phyloP scores from a whole-genome alignment of 2,797 vertebrate species.

The Chelonia mydas region DNA sequence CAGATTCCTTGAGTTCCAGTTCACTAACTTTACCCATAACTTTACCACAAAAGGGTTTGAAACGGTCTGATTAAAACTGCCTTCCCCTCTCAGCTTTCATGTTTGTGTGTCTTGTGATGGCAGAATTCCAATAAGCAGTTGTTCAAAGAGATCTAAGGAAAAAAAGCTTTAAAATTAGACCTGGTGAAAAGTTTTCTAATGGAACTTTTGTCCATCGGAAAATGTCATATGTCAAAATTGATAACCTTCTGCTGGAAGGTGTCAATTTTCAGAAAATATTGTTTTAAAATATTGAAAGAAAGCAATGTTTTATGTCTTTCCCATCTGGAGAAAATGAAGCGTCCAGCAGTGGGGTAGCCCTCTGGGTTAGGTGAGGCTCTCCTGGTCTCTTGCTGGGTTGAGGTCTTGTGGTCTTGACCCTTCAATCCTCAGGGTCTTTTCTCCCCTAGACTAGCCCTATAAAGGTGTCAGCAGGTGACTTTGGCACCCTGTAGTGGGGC shows the following conservation, averaged over 20 bases:
- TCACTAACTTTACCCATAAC: not conserved
- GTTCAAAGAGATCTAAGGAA: not conserved
- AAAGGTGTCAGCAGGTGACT: no score
- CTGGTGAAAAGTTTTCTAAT: not conserved
- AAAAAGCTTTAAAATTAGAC: not conserved
- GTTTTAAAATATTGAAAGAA: no score
- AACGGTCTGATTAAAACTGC: not conserved
- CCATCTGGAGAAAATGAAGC: no score
- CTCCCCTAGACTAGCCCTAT: no score
- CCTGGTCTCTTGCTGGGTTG: no score
- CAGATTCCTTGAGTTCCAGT: rapidly evolving
- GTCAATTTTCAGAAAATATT: not conserved
- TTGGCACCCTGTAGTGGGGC: no score
- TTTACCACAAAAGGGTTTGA: not conserved
- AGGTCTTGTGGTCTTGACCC: no score
- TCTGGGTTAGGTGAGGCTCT: no score
- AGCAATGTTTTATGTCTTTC: no score
- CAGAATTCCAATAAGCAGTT: not conserved
- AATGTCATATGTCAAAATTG: not conserved
- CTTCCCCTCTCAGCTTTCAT: not conserved
- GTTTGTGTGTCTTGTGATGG: not conserved
- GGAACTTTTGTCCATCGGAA: not conserved
- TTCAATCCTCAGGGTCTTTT: no score
- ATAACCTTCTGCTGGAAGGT: not conserved
- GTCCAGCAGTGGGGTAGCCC: no score